Evolutionary conservation across 2,113 vertebrate species (phyloP), one percentile per base, ranked within the genome.

Genomic region (Cygnus atratus): DNA sequence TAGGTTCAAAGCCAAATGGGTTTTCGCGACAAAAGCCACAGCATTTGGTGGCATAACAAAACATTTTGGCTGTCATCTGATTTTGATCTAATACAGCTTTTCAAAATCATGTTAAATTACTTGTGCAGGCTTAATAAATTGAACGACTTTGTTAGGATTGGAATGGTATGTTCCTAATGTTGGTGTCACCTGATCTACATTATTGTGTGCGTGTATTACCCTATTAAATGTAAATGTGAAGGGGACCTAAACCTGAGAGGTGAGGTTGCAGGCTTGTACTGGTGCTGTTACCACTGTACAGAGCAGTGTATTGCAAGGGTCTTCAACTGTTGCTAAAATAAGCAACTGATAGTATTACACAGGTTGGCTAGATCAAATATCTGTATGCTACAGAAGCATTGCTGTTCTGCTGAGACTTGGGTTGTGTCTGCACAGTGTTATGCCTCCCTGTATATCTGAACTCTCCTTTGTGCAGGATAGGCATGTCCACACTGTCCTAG

Each of bases 401-500:
- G 1, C 14, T 37, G 35, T 6, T 20, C 37, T 59, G 26, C 61
- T 54, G 43, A 52, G 75, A 21, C n/a, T 50, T 20, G 33, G 8
- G 5, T 67, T 41, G 18, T 8, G 1, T 5, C 31, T 48, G 15
- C 9, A 1, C 17, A 9, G 3, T 5, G 11, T 15, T 48, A 3
- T 2, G 24, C 44, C 62, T 26, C 29, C 33, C 33, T 67, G 29
- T 16, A 13, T 11, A 14, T 33, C 35, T 39, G 74, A 43, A 10
- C 46, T 10, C 61, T 14, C 7, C 7, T 0, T 6, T 29, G 66
- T 25, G 54, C 26, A 13, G 77, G 15, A 4, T 2, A 19, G 22
- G 7, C 6, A 0, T 19, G 22, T 4, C 4, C 8, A 0, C 7
- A 9, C 3, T 21, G 8, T 2, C 9, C 19, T 39, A 6, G 20